Conservation (phyloP, 2,113 vertebrate species). For the Oncorhynchus mykiss region DNA sequence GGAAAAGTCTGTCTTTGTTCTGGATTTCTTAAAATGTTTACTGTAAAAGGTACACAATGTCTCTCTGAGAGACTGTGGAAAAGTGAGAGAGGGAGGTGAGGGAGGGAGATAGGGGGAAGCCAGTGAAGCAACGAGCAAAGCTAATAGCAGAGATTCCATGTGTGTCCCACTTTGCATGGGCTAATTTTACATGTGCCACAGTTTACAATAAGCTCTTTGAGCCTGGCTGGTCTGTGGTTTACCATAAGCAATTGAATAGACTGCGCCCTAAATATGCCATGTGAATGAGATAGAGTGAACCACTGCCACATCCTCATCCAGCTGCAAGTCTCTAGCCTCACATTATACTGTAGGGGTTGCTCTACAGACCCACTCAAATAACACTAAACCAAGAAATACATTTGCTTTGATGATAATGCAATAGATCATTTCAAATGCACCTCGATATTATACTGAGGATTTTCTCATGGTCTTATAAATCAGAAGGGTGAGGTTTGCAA, state of each 20-base stretch:
- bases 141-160: constrained; percentile 34
- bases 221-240: constrained; percentile 33
- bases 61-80: neutral
- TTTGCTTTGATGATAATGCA: constrained; percentile 5
- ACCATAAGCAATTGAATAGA: constrained; percentile 31
- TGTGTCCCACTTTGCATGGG: constrained; percentile 60
- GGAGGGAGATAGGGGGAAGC: constrained; percentile 12
- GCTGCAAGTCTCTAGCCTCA: constrained; percentile 14
- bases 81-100: neutral
- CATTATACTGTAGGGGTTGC: neutral
- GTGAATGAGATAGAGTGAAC: constrained; percentile 25
- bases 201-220: constrained; percentile 49
- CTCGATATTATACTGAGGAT: neutral
- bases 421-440: neutral
- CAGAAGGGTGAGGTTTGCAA: neutral
- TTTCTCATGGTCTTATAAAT: neutral
- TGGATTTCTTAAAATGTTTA: constrained; percentile 23
- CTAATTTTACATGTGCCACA: constrained; percentile 54
- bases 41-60: constrained; percentile 19
- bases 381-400: constrained; percentile 8
- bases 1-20: constrained; percentile 4
- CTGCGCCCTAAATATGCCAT: constrained; percentile 47
- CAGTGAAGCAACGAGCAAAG: constrained; percentile 33
- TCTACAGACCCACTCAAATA: constrained; percentile 22
- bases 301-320: constrained; percentile 22